Percentiles rank a stretch among this genome's conserved stretches.
phyloP scores from a whole-genome alignment of 2,888 invertebrate species.

The Stomorhina lunata region DNA sequence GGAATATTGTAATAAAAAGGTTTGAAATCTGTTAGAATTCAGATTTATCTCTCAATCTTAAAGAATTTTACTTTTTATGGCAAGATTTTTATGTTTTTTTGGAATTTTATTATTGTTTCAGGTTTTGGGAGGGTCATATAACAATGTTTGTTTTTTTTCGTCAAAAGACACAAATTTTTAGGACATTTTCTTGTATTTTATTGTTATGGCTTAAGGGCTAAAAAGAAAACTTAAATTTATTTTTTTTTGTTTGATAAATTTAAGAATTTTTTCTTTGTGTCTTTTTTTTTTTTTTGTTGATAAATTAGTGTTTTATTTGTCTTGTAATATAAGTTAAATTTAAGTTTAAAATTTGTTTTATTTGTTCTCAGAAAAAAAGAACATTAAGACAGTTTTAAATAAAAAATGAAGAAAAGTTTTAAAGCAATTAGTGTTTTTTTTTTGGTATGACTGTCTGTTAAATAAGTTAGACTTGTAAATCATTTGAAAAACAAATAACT shows the following conservation, averaged over 20 bases:
- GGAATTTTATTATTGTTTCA: not conserved
- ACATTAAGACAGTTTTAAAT: no score
- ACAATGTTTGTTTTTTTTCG: not conserved
- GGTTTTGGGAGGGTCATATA: slow-evolving; percentile 7
- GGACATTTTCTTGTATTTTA: slow-evolving; percentile 15
- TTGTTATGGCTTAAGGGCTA: slow-evolving; percentile 8
- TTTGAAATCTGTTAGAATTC: not conserved
- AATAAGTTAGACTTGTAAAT: not conserved
- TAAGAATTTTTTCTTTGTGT: not conserved
- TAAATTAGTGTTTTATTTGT: not conserved
- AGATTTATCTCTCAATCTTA: not conserved
- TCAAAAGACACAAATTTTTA: not conserved
- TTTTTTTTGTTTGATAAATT: not conserved
- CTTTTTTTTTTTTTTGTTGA: no score
- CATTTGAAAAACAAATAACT: not conserved
- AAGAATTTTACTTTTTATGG: not conserved
- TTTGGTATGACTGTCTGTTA: not conserved
- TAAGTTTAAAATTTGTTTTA: not conserved
- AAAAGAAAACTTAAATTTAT: not conserved
- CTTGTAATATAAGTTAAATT: not conserved
- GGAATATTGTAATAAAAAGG: not conserved
- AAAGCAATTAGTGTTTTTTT: not conserved
- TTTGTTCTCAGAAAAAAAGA: not conserved
- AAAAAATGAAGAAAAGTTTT: not conserved
- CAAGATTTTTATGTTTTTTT: not conserved